Evolutionary conservation across 2,888 invertebrate species (phyloP).

Genomic region (Syritta pipiens): DNA sequence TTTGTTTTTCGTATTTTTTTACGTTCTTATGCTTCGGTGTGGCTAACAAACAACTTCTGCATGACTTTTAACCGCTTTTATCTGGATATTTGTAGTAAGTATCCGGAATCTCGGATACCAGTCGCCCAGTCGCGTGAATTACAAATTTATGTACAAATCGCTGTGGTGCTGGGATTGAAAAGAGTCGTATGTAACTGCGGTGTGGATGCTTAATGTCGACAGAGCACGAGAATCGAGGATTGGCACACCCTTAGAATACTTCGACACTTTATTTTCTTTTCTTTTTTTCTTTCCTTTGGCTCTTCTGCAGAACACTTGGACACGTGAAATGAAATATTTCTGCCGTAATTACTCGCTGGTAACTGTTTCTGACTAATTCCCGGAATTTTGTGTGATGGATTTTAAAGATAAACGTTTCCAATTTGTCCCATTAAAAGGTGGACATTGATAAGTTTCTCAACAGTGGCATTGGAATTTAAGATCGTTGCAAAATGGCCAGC

Average conservation of each 20-base stretch:
- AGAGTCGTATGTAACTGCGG: neutral
- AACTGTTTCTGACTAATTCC: too few species aligned
- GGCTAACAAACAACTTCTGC: constrained; percentile 42
- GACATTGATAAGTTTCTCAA: too few species aligned
- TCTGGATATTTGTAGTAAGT: constrained; percentile 65
- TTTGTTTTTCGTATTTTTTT: constrained; percentile 3
- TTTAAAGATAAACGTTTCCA: too few species aligned
- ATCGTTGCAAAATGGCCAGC: too few species aligned
- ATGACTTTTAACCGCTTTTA: constrained; percentile 59
- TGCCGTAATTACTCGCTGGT: too few species aligned
- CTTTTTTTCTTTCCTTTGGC: too few species aligned
- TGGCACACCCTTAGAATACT: constrained; percentile 39
- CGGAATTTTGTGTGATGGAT: too few species aligned
- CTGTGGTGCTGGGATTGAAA: constrained; percentile 17
- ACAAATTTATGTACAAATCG: constrained; percentile 35
- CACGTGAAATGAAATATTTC: too few species aligned
- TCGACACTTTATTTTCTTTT: too few species aligned
- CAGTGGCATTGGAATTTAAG: too few species aligned
- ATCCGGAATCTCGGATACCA: constrained; percentile 52
- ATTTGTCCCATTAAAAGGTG: too few species aligned
- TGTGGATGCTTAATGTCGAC: neutral
- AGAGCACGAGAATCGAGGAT: neutral
- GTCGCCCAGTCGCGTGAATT: constrained; percentile 25
- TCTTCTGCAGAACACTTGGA: constrained; percentile 5
- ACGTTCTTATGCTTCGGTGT: constrained; percentile 20